Evolutionary conservation across 2,888 invertebrate species (phyloP).

Genomic region (Bhutanitis thaidina): DNA sequence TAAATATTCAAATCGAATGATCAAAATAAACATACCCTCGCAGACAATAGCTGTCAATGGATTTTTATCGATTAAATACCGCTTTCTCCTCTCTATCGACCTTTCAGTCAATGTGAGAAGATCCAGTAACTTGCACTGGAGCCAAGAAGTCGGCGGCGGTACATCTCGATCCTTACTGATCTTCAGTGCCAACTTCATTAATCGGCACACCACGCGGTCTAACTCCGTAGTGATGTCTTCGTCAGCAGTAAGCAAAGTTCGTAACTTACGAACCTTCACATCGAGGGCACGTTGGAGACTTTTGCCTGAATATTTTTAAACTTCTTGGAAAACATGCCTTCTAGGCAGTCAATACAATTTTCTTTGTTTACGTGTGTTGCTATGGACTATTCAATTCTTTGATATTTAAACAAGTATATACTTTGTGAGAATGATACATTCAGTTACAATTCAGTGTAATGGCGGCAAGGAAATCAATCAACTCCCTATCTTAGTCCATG

Average conservation of each 20-base stretch:
- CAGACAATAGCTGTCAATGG: slow-evolving; percentile 37
- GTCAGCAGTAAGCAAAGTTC: slow-evolving; percentile 49
- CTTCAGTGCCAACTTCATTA: slow-evolving; percentile 57
- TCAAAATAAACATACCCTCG: slow-evolving; percentile 1
- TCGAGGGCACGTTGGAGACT: slow-evolving; percentile 55
- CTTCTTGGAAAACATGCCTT: too few species aligned
- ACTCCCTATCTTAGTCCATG: too few species aligned
- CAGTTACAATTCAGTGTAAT: too few species aligned
- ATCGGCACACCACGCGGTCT: slow-evolving; percentile 55
- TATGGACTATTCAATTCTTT: too few species aligned
- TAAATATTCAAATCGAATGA: slow-evolving; percentile 17
- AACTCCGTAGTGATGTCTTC: slow-evolving; percentile 59
- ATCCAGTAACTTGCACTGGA: slow-evolving; percentile 63
- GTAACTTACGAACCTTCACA: slow-evolving; percentile 54
- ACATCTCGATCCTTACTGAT: slow-evolving; percentile 37
- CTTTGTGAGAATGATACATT: too few species aligned
- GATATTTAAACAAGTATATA: too few species aligned
- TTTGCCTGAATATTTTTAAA: slow-evolving; percentile 37
- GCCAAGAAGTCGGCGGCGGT: slow-evolving; percentile 54
- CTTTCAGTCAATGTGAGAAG: slow-evolving; percentile 62
- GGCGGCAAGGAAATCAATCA: too few species aligned
- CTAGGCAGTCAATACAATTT: too few species aligned
- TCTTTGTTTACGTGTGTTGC: too few species aligned
- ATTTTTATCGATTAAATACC: slow-evolving; percentile 39
- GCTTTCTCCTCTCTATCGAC: slow-evolving; percentile 52